phyloP scores from a whole-genome alignment of 2,797 vertebrate genomes.

The Gallinago nigripennis region DNA sequence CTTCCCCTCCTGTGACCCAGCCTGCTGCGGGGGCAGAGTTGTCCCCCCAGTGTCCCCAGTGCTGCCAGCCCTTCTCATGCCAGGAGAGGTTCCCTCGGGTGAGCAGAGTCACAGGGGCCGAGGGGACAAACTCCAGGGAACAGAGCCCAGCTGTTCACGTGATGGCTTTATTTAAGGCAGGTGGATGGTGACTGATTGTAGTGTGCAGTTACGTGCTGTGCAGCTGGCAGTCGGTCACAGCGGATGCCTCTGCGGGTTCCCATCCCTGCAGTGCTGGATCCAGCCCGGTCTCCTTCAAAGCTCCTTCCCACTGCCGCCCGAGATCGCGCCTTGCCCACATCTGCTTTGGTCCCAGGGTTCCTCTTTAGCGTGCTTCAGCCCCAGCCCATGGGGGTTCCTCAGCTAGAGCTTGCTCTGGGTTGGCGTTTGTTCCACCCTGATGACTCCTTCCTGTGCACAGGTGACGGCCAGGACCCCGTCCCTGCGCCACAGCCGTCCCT shows the following conservation, averaged over 20 bases:
- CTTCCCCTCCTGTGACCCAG: background rate
- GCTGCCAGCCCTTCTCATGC: rapidly evolving
- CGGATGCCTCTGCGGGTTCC: rapidly evolving
- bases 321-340: background rate
- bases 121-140: background rate
- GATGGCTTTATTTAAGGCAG: background rate
- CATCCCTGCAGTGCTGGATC: background rate
- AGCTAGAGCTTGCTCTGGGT: slow-evolving; percentile 84
- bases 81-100: rapidly evolving
- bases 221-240: background rate
- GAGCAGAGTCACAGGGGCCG: rapidly evolving
- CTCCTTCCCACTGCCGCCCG: background rate
- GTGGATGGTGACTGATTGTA: background rate
- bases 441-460: slow-evolving; percentile 90
- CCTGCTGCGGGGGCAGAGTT: rapidly evolving
- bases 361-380: rapidly evolving
- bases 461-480: slow-evolving; percentile 91
- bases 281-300: background rate
- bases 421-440: slow-evolving; percentile 77
- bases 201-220: rapidly evolving
- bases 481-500: slow-evolving; percentile 91
- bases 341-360: background rate
- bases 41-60: background rate
- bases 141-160: background rate
- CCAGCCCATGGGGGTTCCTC: rapidly evolving